A percentile compares a stretch with the other conserved stretches of the same genome.
Evolutionary conservation across 1,140 invertebrate genomes (phyloP).

Genomic region (Pseudomyrmex cubaensis): DNA sequence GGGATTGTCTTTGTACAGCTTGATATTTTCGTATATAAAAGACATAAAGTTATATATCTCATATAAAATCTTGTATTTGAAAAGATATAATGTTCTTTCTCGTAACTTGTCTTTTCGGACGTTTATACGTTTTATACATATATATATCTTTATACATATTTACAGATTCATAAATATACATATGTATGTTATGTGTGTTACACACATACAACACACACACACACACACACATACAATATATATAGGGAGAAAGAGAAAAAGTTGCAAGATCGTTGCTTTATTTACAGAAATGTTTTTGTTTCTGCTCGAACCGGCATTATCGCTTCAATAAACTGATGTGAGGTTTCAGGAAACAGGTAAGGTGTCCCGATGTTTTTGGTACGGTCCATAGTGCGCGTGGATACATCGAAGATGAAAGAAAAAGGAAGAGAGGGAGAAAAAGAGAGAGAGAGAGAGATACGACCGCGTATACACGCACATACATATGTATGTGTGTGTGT

Average conservation of each 20-base stretch:
- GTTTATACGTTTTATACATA: no score
- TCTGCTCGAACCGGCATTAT: constrained; percentile 41
- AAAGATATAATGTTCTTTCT: no score
- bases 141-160: no score
- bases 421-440: background rate
- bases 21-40: no score
- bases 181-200: background rate
- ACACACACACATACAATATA: background rate
- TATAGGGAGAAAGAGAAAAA: constrained; percentile 22
- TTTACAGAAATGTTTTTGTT: constrained; percentile 59
- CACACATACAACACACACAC: background rate
- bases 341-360: constrained; percentile 58
- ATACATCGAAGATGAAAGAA: constrained; percentile 57
- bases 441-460: constrained; percentile 24
- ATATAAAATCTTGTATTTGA: no score
- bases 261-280: constrained; percentile 21
- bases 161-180: background rate
- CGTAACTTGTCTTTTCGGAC: no score
- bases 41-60: no score
- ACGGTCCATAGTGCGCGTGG: constrained; percentile 61
- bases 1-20: no score
- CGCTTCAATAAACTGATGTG: constrained; percentile 53
- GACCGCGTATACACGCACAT: constrained; percentile 45
- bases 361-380: constrained; percentile 71
- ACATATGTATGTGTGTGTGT: constrained; percentile 2